phyloP scores from a whole-genome alignment of 2,797 vertebrate species.

The Molossus alvarezi region DNA sequence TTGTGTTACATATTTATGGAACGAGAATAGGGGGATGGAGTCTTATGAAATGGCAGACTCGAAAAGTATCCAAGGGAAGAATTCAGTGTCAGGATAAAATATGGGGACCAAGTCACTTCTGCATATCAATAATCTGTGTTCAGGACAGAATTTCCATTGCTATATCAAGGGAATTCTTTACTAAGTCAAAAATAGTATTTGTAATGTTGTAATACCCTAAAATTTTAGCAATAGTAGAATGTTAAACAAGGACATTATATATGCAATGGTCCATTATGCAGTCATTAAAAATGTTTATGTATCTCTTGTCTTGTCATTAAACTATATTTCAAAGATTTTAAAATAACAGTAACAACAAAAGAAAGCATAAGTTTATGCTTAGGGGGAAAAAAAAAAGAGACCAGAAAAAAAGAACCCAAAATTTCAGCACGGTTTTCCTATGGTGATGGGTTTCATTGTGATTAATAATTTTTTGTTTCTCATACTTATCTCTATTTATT shows the following conservation, averaged over 20 bases:
- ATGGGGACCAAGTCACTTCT: background rate
- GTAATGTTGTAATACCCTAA: background rate
- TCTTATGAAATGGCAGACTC: background rate
- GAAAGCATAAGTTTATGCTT: background rate
- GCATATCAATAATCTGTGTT: background rate
- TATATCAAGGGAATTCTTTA: background rate
- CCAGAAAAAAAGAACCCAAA: background rate
- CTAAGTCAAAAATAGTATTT: conserved; percentile 7
- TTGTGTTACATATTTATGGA: background rate
- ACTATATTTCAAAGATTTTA: background rate
- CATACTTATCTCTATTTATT: background rate
- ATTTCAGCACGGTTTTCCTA: background rate
- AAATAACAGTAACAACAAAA: background rate
- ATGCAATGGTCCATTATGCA: background rate
- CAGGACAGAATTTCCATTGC: background rate
- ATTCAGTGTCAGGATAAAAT: background rate
- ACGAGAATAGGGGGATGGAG: background rate
- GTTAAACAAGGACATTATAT: background rate
- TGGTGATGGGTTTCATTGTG: background rate
- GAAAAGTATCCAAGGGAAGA: background rate
- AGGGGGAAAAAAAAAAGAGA: background rate
- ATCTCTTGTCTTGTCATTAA: background rate
- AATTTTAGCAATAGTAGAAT: background rate
- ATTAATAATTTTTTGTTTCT: background rate
- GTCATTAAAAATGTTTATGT: background rate